Evolutionary conservation across 2,888 invertebrate genomes (phyloP).

Genomic region (Machimus rusticus): DNA sequence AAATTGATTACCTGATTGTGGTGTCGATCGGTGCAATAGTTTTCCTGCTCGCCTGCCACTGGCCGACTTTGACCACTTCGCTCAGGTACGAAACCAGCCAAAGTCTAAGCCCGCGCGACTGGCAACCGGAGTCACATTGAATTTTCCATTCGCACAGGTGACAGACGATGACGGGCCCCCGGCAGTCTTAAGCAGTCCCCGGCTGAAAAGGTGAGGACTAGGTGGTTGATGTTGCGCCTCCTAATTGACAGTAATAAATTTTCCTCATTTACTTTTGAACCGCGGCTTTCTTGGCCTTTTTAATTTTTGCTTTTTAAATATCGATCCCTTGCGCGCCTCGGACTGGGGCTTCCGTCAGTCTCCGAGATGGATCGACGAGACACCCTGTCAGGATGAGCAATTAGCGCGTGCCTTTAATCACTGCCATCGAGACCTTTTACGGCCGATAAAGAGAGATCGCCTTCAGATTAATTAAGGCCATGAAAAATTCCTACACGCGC

Average conservation of each 20-base stretch:
- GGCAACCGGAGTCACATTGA: neutral
- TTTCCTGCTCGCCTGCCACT: conserved; percentile 29
- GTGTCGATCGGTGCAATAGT: conserved; percentile 42
- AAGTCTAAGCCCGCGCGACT: neutral
- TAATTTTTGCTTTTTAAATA: conserved; percentile 17
- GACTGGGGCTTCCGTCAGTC: neutral
- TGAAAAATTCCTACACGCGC: neutral
- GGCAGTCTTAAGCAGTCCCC: neutral
- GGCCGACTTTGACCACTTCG: neutral
- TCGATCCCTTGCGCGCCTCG: neutral
- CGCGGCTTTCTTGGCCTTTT: neutral
- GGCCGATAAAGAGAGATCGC: neutral
- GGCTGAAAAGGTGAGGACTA: neutral
- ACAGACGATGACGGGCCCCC: conserved; percentile 32
- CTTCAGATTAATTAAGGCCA: neutral
- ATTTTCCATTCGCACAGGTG: conserved; percentile 7
- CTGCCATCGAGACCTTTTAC: neutral
- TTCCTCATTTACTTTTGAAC: conserved; percentile 33
- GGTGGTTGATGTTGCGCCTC: conserved; percentile 32
- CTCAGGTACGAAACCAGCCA: neutral
- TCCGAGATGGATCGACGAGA: neutral
- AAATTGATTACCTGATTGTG: conserved; percentile 47
- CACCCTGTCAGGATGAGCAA: conserved; percentile 7
- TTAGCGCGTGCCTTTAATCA: conserved; percentile 34
- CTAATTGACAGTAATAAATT: conserved; percentile 43